Conservation (phyloP, 37 sponge, comb jelly and placozoan genomes). For the Theonella swinhoei region DNA sequence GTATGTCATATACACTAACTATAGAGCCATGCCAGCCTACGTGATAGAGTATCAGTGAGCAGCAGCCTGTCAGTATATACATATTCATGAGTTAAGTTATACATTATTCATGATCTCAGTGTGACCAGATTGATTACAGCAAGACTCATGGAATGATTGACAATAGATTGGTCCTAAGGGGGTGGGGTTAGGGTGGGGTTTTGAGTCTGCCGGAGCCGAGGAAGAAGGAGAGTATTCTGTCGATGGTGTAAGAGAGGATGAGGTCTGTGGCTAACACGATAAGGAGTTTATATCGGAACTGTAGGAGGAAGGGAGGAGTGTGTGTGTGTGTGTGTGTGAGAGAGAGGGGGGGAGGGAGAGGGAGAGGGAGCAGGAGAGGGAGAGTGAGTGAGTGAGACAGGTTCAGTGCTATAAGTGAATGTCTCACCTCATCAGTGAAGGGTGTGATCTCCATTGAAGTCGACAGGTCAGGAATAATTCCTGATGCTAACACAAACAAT, state of each 20-base stretch:
- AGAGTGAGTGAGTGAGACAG: background rate
- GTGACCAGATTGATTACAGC: no score
- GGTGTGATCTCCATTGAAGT: slow-evolving; percentile 60
- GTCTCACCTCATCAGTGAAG: slow-evolving; percentile 84
- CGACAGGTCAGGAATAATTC: slow-evolving; percentile 79
- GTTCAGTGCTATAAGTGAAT: no score
- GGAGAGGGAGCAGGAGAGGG: background rate
- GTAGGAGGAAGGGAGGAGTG: background rate
- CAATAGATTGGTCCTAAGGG: background rate
- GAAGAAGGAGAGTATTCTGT: slow-evolving; percentile 50
- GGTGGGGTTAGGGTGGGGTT: background rate
- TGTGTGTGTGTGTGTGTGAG: background rate
- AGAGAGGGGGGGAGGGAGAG: background rate
- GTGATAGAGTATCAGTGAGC: slow-evolving; percentile 77
- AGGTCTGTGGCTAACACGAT: slow-evolving; percentile 59
- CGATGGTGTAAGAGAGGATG: slow-evolving; percentile 32
- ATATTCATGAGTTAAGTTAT: no score
- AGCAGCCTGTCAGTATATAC: no score
- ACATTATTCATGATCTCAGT: no score
- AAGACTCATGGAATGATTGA: no score
- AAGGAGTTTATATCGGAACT: slow-evolving; percentile 64
- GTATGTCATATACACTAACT: slow-evolving; percentile 75
- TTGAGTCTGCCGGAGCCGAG: slow-evolving; percentile 44
- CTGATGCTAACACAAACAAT: slow-evolving; percentile 72
- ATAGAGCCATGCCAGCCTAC: slow-evolving; percentile 75